Conservation (phyloP, 2,888 invertebrate species). For the Drosophila yooni region DNA sequence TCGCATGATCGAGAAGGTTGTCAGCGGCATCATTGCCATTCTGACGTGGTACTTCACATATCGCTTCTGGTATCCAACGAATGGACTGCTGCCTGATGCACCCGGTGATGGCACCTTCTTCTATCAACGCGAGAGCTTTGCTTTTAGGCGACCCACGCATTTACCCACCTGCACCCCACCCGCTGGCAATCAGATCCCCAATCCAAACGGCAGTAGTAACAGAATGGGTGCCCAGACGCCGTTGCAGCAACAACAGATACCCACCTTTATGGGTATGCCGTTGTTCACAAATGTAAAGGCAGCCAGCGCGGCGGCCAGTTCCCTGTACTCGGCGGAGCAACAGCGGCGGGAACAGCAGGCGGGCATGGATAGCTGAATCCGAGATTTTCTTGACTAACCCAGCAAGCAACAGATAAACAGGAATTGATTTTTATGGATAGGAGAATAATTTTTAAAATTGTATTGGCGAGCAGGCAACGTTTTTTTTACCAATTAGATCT, state of each 20-base stretch:
- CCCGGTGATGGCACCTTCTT: slow-evolving; percentile 93
- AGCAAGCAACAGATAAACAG: slow-evolving; percentile 46
- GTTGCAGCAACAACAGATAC: slow-evolving; percentile 77
- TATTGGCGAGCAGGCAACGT: slow-evolving; percentile 44
- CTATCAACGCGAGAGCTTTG: slow-evolving; percentile 87
- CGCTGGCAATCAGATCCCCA: slow-evolving; percentile 38
- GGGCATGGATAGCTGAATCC: slow-evolving; percentile 50
- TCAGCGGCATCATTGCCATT: slow-evolving; percentile 94
- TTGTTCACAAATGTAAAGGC: slow-evolving; percentile 86
- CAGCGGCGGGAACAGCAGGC: slow-evolving; percentile 42
- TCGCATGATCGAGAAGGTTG: slow-evolving; percentile 96
- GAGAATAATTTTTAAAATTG: slow-evolving; percentile 33
- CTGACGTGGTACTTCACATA: slow-evolving; percentile 96
- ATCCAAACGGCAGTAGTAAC: slow-evolving; percentile 63
- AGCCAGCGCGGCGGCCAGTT: slow-evolving; percentile 57
- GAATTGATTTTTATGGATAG: slow-evolving; percentile 52
- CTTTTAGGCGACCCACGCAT: slow-evolving; percentile 79
- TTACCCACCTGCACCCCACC: slow-evolving; percentile 45
- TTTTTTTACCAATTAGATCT: slow-evolving; percentile 60
- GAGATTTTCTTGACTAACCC: background rate
- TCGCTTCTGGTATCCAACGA: slow-evolving; percentile 90
- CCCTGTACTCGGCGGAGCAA: slow-evolving; percentile 48
- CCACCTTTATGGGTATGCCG: slow-evolving; percentile 93
- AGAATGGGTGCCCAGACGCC: slow-evolving; percentile 15
- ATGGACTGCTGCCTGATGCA: slow-evolving; percentile 88